phyloP scores from a whole-genome alignment of 2,888 invertebrate species.

The Tetranychus truncatus region DNA sequence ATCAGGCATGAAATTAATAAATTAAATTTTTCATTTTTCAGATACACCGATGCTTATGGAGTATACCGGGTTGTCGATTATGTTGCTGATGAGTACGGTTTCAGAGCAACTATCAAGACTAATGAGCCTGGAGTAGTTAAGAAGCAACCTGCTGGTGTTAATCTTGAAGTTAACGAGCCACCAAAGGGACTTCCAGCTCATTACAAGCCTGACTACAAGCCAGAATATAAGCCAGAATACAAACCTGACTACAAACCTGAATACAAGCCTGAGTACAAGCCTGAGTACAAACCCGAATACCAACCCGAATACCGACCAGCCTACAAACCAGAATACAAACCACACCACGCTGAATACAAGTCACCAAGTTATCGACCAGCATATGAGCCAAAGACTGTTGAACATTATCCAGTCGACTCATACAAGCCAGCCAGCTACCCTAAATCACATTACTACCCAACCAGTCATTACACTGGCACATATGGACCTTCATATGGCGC shows the following conservation, averaged over 20 bases:
- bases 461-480: too few species aligned
- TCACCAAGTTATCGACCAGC: background rate
- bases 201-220: background rate
- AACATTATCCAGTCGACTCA: background rate
- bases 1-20: too few species aligned
- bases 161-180: background rate
- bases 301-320: background rate
- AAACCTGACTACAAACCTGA: background rate
- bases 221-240: background rate
- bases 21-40: too few species aligned
- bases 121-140: background rate
- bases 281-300: background rate
- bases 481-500: too few species aligned
- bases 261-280: background rate
- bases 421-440: too few species aligned
- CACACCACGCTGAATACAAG: background rate
- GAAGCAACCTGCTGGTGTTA: background rate
- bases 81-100: background rate
- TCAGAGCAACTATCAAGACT: background rate
- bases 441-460: too few species aligned
- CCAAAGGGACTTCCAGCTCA: background rate
- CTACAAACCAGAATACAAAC: background rate
- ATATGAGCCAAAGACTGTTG: background rate
- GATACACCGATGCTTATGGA: background rate
- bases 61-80: background rate